Conservation (phyloP, 2,888 invertebrate genomes). For the Kryphioiulus occultus region DNA sequence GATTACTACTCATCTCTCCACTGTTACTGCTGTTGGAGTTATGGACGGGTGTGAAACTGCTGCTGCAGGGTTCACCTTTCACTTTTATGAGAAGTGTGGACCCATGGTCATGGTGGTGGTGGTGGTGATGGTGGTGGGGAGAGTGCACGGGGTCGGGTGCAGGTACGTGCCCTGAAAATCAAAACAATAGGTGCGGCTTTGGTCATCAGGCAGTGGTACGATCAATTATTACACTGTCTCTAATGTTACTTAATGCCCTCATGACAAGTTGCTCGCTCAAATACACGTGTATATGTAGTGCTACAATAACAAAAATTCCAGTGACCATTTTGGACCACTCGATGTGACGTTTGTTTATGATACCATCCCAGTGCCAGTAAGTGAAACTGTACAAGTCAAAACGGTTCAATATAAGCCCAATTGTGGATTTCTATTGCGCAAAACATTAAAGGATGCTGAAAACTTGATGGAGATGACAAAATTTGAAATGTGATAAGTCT, state of each 20-base stretch:
- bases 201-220: constrained; percentile 30
- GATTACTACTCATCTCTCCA: constrained; percentile 37
- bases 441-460: not conserved
- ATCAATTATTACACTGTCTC: constrained; percentile 25
- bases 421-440: not conserved
- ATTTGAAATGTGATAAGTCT: not conserved
- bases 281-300: not conserved
- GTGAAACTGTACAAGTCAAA: not conserved
- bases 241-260: not conserved
- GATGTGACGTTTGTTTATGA: not conserved
- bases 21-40: constrained; percentile 45
- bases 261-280: not conserved
- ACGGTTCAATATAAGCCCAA: too few relatives aligned
- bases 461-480: not conserved
- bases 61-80: constrained; percentile 49
- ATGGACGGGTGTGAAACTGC: constrained; percentile 46
- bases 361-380: not conserved
- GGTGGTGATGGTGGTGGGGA: constrained; percentile 49
- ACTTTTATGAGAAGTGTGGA: constrained; percentile 47
- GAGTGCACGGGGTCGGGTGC: constrained; percentile 51
- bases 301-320: not conserved
- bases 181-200: constrained; percentile 46
- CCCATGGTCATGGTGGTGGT: constrained; percentile 47
- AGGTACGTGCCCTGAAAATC: constrained; percentile 51
- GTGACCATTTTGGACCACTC: not conserved